Conservation (phyloP, 1,140 invertebrate genomes). For the roundworm (Caenorhabditis elegans) region DNA sequence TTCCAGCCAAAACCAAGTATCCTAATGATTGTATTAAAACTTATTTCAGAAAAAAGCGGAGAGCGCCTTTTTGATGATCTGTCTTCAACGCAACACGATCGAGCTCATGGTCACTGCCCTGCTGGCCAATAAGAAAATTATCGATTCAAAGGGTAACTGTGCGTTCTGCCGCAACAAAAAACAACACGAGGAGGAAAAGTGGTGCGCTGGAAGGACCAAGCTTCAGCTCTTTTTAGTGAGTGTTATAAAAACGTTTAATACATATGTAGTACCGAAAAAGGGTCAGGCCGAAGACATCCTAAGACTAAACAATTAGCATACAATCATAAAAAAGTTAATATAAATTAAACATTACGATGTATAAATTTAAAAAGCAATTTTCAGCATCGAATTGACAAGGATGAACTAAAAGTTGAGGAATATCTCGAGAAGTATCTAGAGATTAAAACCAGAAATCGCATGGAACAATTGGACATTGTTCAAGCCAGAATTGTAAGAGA, state of each 20-base stretch:
- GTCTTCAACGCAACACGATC: not conserved
- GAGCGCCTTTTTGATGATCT: not conserved
- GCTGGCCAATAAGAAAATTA: not conserved
- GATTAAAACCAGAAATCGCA: not conserved
- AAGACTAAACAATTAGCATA: too few species aligned
- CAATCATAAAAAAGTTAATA: too few species aligned
- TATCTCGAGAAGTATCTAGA: not conserved
- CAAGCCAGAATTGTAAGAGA: not conserved
- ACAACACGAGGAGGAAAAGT: not conserved
- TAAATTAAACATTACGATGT: too few species aligned
- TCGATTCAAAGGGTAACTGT: not conserved
- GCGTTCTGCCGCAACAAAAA: not conserved
- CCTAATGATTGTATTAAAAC: too few species aligned
- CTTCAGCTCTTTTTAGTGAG: not conserved
- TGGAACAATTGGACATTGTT: not conserved
- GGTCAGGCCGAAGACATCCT: too few species aligned
- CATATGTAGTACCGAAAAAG: too few species aligned
- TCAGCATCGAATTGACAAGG: not conserved
- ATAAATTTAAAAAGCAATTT: not conserved
- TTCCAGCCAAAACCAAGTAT: too few species aligned
- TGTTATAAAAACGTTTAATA: too few species aligned
- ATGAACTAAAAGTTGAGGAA: not conserved
- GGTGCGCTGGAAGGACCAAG: not conserved
- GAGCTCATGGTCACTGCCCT: not conserved
- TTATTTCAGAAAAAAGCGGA: not conserved